phyloP scores from a whole-genome alignment of 2,797 vertebrate species.

The Pangasius sanitwongsei region DNA sequence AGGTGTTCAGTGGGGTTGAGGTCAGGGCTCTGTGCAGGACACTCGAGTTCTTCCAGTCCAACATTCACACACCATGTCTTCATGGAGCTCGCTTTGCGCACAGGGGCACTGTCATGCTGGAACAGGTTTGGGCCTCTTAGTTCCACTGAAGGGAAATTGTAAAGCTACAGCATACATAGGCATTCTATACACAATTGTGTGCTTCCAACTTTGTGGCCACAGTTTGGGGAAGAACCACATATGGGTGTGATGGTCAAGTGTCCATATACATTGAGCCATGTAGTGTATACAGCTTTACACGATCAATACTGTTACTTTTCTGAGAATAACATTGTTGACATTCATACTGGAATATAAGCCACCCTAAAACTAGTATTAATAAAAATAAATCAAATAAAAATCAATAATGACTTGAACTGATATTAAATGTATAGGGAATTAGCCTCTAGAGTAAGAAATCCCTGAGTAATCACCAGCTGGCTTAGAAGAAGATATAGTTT shows the following conservation, averaged over 20 bases:
- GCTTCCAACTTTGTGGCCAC: no score
- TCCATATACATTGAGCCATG: not conserved
- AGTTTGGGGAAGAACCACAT: not conserved
- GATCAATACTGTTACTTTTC: not conserved
- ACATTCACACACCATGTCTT: not conserved
- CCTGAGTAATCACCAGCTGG: not conserved
- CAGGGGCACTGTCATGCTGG: not conserved
- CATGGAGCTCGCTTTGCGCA: not conserved
- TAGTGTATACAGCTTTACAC: not conserved
- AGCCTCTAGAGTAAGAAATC: no score
- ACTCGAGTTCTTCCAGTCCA: not conserved
- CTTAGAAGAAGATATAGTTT: not conserved
- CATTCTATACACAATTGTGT: no score
- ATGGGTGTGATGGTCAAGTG: not conserved
- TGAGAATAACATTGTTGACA: not conserved
- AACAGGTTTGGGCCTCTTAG: not conserved
- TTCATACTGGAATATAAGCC: not conserved
- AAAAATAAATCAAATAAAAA: not conserved
- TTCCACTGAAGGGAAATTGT: not conserved
- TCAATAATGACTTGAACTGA: no score
- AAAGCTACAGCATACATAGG: not conserved
- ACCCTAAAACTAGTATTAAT: not conserved
- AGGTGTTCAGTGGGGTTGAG: no score
- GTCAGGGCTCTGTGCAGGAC: no score
- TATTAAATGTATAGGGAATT: no score